phyloP scores from a whole-genome alignment of 64 coral and sea anemone species.

The Anthopleura sola region DNA sequence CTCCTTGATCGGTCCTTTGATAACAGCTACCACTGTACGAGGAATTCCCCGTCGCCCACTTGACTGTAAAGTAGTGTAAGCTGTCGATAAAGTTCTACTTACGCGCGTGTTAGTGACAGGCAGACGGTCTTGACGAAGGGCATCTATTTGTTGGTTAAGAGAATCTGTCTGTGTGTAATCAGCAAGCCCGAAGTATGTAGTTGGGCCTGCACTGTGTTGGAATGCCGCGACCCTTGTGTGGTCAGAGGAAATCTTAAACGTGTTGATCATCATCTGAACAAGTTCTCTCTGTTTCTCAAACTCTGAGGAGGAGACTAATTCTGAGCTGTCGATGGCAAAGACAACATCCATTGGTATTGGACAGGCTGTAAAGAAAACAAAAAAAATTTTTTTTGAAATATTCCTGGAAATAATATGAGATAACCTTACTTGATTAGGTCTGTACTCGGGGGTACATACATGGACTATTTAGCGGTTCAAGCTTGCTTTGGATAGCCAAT shows the following conservation, averaged over 20 bases:
- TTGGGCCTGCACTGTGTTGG: conserved; percentile 10
- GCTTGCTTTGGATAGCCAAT: too few species aligned
- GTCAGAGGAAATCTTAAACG: conserved; percentile 51
- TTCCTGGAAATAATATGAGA: background rate
- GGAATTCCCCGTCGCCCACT: conserved; percentile 23
- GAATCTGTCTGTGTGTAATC: background rate
- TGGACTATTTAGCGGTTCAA: too few species aligned
- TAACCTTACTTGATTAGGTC: too few species aligned
- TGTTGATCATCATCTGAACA: conserved; percentile 31
- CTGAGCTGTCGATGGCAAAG: conserved; percentile 61
- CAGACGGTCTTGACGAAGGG: background rate
- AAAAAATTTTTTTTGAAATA: background rate
- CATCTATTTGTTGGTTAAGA: background rate
- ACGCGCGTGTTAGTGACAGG: background rate
- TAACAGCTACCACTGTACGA: conserved; percentile 39
- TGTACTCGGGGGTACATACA: too few species aligned
- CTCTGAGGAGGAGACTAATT: conserved; percentile 7
- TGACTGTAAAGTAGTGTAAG: background rate
- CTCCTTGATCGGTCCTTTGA: conserved; percentile 57
- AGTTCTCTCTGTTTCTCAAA: conserved; percentile 53
- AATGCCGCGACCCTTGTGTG: conserved; percentile 54
- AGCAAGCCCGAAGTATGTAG: background rate
- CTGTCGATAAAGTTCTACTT: background rate
- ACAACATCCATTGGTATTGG: conserved; percentile 68
- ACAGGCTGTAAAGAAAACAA: conserved; percentile 42